Conservation (phyloP, 2,888 invertebrate genomes). For the Lysandra coridon region DNA sequence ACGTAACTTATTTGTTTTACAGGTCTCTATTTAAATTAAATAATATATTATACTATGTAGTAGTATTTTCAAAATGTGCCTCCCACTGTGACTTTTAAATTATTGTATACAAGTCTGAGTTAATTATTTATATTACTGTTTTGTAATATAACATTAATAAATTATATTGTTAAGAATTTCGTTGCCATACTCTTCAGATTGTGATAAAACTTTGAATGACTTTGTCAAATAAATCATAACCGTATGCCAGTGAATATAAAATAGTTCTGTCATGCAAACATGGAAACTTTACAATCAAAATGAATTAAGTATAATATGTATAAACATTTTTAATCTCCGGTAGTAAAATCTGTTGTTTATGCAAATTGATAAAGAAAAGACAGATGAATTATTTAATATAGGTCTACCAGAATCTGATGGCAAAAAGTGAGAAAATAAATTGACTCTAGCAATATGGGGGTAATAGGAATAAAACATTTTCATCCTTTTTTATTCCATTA, state of each 20-base stretch:
- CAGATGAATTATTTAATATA: no score
- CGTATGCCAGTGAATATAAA: neutral
- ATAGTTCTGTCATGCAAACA: neutral
- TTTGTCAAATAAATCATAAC: neutral
- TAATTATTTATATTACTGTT: neutral
- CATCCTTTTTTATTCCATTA: no score
- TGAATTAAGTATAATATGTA: neutral
- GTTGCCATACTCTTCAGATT: constrained; percentile 13
- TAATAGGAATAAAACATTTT: no score
- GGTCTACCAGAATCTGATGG: no score
- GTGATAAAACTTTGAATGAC: neutral
- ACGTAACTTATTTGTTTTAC: neutral
- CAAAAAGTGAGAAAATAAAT: no score
- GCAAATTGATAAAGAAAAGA: neutral
- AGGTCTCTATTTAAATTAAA: neutral
- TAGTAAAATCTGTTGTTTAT: neutral
- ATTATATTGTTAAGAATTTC: neutral
- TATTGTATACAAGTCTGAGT: constrained; percentile 9
- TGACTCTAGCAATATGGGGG: no score
- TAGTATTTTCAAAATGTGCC: neutral
- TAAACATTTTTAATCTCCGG: no score
- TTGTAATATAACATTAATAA: neutral
- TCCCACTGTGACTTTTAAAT: neutral
- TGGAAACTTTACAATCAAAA: neutral
- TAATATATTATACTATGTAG: neutral